Conservation (phyloP, 2,888 invertebrate species). For the Abscondita cerata region DNA sequence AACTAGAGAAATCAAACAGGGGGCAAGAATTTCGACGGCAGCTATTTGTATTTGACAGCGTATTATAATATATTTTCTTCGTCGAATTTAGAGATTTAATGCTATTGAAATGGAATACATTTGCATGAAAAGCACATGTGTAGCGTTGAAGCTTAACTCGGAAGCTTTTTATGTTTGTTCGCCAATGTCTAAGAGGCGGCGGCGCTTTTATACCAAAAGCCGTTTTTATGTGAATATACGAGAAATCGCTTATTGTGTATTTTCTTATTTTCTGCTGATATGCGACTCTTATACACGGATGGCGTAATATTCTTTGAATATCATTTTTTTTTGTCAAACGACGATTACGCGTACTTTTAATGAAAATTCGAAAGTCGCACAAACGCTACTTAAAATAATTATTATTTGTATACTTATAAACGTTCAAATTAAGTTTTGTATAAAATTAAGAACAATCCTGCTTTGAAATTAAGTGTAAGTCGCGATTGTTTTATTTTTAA, state of each 20-base stretch:
- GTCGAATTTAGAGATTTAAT: slow-evolving; percentile 45
- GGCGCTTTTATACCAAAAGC: slow-evolving; percentile 25
- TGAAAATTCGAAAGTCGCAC: not conserved
- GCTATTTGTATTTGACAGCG: slow-evolving; percentile 43
- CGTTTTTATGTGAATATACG: slow-evolving; percentile 26
- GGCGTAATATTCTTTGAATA: slow-evolving; percentile 7
- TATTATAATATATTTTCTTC: slow-evolving; percentile 46
- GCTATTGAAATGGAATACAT: slow-evolving; percentile 46
- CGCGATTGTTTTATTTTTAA: slow-evolving; percentile 53
- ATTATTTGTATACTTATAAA: not conserved
- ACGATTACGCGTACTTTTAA: not conserved
- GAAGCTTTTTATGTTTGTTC: slow-evolving; percentile 59
- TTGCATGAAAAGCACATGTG: slow-evolving; percentile 52
- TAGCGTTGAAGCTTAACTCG: slow-evolving; percentile 51
- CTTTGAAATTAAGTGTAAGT: slow-evolving; percentile 23
- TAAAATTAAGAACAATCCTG: slow-evolving; percentile 14
- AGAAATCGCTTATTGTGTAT: slow-evolving; percentile 33
- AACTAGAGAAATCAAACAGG: too few species aligned
- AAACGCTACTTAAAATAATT: too few species aligned
- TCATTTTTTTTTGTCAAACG: not conserved
- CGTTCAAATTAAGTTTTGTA: slow-evolving; percentile 10
- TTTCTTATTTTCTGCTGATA: slow-evolving; percentile 32
- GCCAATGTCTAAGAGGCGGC: slow-evolving; percentile 57
- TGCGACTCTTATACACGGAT: slow-evolving; percentile 17
- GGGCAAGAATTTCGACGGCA: slow-evolving; percentile 1